Percentiles rank a stretch among this genome's conserved stretches.
These are phyloP conservation scores for Dynastes hyllus DNA, from an alignment of 2,888 invertebrate genomes.

Conservation along the genomic window DNA sequence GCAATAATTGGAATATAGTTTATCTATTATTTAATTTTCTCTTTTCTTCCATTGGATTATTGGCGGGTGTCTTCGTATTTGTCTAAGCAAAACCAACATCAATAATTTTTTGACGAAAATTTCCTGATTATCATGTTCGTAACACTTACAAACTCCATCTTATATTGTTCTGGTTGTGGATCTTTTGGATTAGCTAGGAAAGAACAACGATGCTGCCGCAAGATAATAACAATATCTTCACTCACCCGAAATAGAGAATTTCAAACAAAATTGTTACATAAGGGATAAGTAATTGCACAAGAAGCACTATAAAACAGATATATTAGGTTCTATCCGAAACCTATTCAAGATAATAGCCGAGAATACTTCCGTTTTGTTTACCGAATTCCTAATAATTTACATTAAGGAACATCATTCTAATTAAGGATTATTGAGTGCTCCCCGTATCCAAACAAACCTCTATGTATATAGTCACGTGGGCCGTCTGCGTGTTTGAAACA, in stretches of 20 bases:
- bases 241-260: slow-evolving; percentile 2
- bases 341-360: slow-evolving; percentile 25
- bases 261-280: slow-evolving; percentile 10
- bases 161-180: too few relatives aligned
- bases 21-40: too few relatives aligned
- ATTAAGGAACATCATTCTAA: slow-evolving; percentile 39
- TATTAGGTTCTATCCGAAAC: slow-evolving; percentile 23
- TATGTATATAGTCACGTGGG: slow-evolving; percentile 10
- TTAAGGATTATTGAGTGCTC: slow-evolving; percentile 38
- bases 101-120: too few relatives aligned
- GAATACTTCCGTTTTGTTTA: slow-evolving; percentile 36
- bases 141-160: too few relatives aligned
- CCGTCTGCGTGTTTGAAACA: slow-evolving; percentile 35
- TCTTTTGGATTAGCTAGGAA: too few relatives aligned
- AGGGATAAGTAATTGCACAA: slow-evolving; percentile 15
- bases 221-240: too few relatives aligned
- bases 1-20: too few relatives aligned
- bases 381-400: slow-evolving; percentile 38
- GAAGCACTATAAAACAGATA: slow-evolving; percentile 24
- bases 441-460: slow-evolving; percentile 29
- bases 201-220: too few relatives aligned
- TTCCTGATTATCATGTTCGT: too few relatives aligned
- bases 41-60: too few relatives aligned
- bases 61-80: too few relatives aligned
- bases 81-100: too few relatives aligned